These are phyloP conservation scores for Pseudoatta argentina DNA, from an alignment of 1,140 invertebrate genomes.

Conservation along the genomic window DNA sequence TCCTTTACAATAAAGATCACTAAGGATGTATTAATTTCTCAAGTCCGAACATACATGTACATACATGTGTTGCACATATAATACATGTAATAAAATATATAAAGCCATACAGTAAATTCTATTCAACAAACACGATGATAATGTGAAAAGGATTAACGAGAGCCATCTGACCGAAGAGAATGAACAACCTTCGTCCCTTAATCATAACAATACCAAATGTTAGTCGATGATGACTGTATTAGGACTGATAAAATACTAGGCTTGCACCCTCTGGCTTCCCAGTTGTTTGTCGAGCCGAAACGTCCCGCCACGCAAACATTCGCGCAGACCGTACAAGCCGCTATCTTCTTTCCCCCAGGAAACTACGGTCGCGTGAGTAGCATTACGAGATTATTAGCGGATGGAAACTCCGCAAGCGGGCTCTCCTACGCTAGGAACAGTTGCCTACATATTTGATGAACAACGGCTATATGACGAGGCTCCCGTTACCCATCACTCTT, in stretches of 20 bases:
- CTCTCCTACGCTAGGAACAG: slow-evolving; percentile 68
- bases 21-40: background rate
- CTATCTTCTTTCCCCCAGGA: slow-evolving; percentile 70
- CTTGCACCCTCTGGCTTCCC: slow-evolving; percentile 28
- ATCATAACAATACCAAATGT: slow-evolving; percentile 60
- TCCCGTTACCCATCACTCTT: slow-evolving; percentile 72
- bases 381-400: slow-evolving; percentile 66
- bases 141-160: slow-evolving; percentile 34
- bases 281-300: slow-evolving; percentile 48
- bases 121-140: background rate
- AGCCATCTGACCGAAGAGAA: slow-evolving; percentile 20
- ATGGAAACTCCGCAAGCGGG: slow-evolving; percentile 56
- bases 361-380: slow-evolving; percentile 44
- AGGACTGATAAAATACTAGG: slow-evolving; percentile 46
- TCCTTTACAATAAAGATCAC: background rate
- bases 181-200: slow-evolving; percentile 22
- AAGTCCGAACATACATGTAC: background rate
- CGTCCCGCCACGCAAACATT: slow-evolving; percentile 42
- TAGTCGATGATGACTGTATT: slow-evolving; percentile 58
- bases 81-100: slow-evolving; percentile 10
- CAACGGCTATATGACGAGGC: slow-evolving; percentile 58
- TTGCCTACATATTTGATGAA: slow-evolving; percentile 79
- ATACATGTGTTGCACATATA: background rate
- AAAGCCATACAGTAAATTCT: slow-evolving; percentile 1
- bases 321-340: slow-evolving; percentile 50